Evolutionary conservation across 30 jellyfish, hydroid and myxozoan genomes (phyloP), one percentile per base, ranked within the genome.

Genomic region (Chrysaora quinquecirrha): DNA sequence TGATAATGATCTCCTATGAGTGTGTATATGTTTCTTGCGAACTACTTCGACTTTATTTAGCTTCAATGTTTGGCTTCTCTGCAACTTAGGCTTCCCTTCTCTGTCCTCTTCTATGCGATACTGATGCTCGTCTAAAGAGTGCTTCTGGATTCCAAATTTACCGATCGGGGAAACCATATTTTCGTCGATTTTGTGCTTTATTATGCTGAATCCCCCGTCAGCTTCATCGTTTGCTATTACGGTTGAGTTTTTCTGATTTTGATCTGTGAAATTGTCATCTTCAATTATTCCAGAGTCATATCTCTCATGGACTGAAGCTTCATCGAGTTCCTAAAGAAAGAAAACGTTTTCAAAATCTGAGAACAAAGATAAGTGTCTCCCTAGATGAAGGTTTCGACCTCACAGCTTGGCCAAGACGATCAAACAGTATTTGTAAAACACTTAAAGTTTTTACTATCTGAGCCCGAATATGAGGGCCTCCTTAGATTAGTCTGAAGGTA

Each of bases 241-340:
- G 20, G 20, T 62, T 3, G 30, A 33, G 74, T 38, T 62, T 24
- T 27, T 58, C 27, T 21, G 21, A 18, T 10, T 65, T 0, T 48
- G 48, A 0, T 71, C 34, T 12, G 31, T 47, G 54, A 18, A 7
- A 48, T 29, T 80, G 61, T 65, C 54, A 30, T 80, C 90, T 49
- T 80, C 90, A 24, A 50, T 50, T 10, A 80, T 80, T 12, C 90
- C 90, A 43, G 90, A 80, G 48, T 80, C 90, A 50, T 34, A 80
- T 33, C 90, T 66, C n/a, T 80, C 90, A 56, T 80, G 90, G 1
- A 48, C n/a, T 1, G 90, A 80, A 48, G 62, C 69, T n/a, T 72
- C 72, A 48, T 80, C 90, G 19, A 52, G 69, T 1, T 78, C 81
- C 89, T 78, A 76, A 21, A 38, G 23, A 64, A 23, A 46, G 47